Base-by-base conservation (phyloP, 2,888 invertebrate species). In the Aleiodes alternator region DNA sequence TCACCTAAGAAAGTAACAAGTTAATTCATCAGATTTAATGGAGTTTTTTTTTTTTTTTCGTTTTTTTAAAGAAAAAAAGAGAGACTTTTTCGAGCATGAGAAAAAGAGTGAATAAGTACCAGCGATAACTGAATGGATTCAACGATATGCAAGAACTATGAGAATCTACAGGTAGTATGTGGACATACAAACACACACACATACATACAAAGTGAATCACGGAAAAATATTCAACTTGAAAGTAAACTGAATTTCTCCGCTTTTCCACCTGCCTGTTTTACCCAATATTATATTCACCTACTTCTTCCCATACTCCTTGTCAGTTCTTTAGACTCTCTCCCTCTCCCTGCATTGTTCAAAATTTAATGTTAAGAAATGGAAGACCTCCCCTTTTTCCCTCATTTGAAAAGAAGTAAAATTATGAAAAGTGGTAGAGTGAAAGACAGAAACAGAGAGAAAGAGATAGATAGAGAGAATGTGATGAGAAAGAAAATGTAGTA, bases 91-190 rank as follows among this genome's bases (percentile, higher is more conserved):
- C 23, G 23, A 23, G 23, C 23, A 23, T 2, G 23, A 23, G 23
- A 23, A 8, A 38, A 31, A 9, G n/a, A 48, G 12, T 8, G 38
- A 64, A 43, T 48, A 64, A 64, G 16, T 16, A 29, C 4, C 64
- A 64, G 48, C n/a, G 43, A n/a, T 38, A 29, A 53, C 53, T 38
- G 6, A 5, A 12, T 5, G 6, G 38, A 69, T n/a, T 34, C 38
- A 38, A 69, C n/a, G 69, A 69, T 56, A 34, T 55, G 29, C 38
- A n/a, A n/a, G 48, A n/a, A 38, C 4, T 11, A 16, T 6, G 53
- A 31, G 59, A 71, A 71, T 71, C 59, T 71, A 71, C 71, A 71
- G 71, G 71, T 71, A 71, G 71, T n/a, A 31, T 70, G 50, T 23
- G 38, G 48, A 16, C 31, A 34, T 29, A 57, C 43, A 55, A 34